These are phyloP conservation scores for Eurystomus gularis DNA, from an alignment of 2,113 vertebrate species.

Conservation along the genomic window DNA sequence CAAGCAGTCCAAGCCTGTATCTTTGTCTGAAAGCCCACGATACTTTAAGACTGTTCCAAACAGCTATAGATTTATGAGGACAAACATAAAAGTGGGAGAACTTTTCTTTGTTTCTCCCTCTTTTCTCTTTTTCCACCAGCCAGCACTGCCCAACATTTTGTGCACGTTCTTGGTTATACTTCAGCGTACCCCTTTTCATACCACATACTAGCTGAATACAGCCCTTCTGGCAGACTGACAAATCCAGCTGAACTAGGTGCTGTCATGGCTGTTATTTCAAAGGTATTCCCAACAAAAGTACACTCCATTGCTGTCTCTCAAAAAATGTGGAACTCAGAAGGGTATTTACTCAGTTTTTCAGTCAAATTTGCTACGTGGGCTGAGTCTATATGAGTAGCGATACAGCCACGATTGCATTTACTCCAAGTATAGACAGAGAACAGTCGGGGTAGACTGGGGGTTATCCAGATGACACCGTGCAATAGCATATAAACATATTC, in stretches of 20 bases:
- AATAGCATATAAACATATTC: neutral
- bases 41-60: neutral
- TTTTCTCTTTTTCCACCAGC: neutral
- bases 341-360: neutral
- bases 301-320: neutral
- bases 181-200: neutral
- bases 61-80: accelerated
- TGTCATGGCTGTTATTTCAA: neutral
- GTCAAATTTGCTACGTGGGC: neutral
- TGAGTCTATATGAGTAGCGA: neutral
- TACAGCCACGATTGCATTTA: neutral
- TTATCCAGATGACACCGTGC: neutral
- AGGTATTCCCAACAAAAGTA: neutral
- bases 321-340: neutral
- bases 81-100: neutral
- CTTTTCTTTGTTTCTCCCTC: neutral
- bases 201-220: neutral
- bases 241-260: neutral
- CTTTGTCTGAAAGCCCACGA: neutral
- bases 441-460: accelerated
- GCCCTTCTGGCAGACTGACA: neutral
- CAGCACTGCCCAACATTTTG: neutral
- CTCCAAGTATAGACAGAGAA: neutral
- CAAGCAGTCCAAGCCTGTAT: no score
- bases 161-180: neutral